Evolutionary conservation across 2,797 vertebrate genomes (phyloP).

Genomic region (Enteromius trimaculatus): DNA sequence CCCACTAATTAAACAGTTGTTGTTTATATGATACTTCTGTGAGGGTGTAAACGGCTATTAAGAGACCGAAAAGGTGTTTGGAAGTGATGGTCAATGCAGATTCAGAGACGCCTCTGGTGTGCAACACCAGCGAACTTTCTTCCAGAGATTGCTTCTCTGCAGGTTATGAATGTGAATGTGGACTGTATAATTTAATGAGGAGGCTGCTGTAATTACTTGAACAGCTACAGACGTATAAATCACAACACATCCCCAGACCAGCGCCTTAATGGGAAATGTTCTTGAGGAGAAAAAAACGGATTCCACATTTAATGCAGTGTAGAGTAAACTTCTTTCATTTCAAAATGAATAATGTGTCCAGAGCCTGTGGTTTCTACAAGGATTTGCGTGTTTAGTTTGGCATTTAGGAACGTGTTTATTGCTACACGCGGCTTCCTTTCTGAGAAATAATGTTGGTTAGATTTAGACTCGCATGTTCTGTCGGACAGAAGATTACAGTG

Average conservation of each 20-base stretch:
- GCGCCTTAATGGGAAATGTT: constrained; percentile 73
- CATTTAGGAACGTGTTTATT: constrained; percentile 32
- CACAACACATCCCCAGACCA: constrained; percentile 72
- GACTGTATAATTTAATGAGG: constrained; percentile 82
- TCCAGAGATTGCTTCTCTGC: constrained; percentile 71
- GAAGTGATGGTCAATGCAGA: constrained; percentile 20
- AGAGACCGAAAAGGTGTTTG: constrained; percentile 21
- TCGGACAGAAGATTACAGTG: constrained; percentile 3
- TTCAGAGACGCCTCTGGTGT: constrained; percentile 18
- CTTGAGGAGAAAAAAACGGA: constrained; percentile 48
- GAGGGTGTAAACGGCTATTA: constrained; percentile 31
- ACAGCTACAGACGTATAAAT: constrained; percentile 69
- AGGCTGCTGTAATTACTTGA: constrained; percentile 75
- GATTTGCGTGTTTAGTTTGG: constrained; percentile 21
- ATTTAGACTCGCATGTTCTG: constrained; percentile 29
- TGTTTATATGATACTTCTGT: constrained; percentile 27
- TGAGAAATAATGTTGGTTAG: constrained; percentile 28
- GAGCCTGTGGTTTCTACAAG: constrained; percentile 14
- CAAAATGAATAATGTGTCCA: constrained; percentile 32
- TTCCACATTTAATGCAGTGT: constrained; percentile 37
- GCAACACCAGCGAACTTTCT: constrained; percentile 25
- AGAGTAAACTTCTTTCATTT: constrained; percentile 38
- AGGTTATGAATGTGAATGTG: constrained; percentile 77
- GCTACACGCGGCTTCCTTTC: constrained; percentile 13
- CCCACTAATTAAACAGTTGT: background rate